phyloP scores from a whole-genome alignment of 1,140 invertebrate species.

The Melanaphis sacchari region DNA sequence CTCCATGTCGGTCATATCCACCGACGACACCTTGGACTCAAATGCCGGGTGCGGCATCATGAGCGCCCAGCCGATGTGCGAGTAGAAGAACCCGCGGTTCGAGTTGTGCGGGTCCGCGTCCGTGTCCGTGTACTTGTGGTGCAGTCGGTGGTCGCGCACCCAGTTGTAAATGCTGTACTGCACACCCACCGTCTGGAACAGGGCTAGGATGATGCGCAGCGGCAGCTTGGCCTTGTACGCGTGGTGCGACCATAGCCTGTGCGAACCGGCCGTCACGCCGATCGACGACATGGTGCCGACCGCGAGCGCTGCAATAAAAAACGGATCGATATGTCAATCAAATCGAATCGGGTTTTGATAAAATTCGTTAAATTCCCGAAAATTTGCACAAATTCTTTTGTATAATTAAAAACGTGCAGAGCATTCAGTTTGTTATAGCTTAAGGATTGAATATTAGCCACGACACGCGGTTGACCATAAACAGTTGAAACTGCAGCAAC shows the following conservation, averaged over 20 bases:
- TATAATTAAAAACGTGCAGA: too few species aligned
- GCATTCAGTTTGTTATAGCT: too few species aligned
- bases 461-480: too few species aligned
- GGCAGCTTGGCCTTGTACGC: slow-evolving; percentile 72
- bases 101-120: slow-evolving; percentile 90
- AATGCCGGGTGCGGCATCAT: slow-evolving; percentile 86
- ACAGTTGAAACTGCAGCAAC: too few species aligned
- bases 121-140: slow-evolving; percentile 92
- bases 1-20: slow-evolving; percentile 82
- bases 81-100: slow-evolving; percentile 80
- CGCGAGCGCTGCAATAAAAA: slow-evolving; percentile 60
- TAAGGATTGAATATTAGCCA: too few species aligned
- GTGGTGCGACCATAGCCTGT: slow-evolving; percentile 73
- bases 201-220: slow-evolving; percentile 67
- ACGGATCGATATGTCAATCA: background rate
- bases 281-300: slow-evolving; percentile 67
- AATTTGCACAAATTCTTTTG: too few species aligned
- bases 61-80: slow-evolving; percentile 91
- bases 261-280: slow-evolving; percentile 71
- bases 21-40: slow-evolving; percentile 75
- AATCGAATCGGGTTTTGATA: too few species aligned
- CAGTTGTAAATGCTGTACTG: slow-evolving; percentile 70
- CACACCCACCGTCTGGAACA: slow-evolving; percentile 65
- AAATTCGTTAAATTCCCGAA: too few species aligned
- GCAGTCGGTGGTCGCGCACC: slow-evolving; percentile 85